A percentile compares a stretch with the other conserved stretches of the same genome.
Evolutionary conservation across 2,797 vertebrate species (phyloP).

Genomic region (Thalassophryne amazonica): DNA sequence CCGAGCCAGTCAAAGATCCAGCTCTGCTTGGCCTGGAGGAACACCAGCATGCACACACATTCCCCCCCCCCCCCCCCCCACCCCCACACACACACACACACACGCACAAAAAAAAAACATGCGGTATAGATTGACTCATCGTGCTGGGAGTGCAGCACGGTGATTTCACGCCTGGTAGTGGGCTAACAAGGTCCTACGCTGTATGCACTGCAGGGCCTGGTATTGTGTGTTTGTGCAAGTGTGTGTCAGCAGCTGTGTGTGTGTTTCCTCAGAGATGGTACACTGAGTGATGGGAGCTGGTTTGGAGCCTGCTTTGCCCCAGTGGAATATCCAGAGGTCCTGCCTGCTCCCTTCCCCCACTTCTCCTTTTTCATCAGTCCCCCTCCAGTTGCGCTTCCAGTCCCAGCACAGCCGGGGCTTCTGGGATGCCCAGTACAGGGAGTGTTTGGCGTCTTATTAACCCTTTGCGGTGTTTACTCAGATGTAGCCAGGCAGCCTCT

Average conservation of each 20-base stretch:
- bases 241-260: conserved; percentile 67
- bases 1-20: conserved; percentile 53
- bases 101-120: conserved; percentile 59
- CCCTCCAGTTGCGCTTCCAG: not conserved
- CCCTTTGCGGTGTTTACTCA: conserved; percentile 42
- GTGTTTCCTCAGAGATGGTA: conserved; percentile 72
- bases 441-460: conserved; percentile 50
- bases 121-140: conserved; percentile 80
- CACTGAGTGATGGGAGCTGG: not conserved
- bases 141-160: conserved; percentile 72
- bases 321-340: conserved; percentile 24
- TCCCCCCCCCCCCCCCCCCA: conserved; percentile 6
- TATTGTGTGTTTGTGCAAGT: conserved; percentile 41
- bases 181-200: conserved; percentile 82
- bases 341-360: not conserved
- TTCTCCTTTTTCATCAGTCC: not conserved
- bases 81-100: conserved; percentile 31
- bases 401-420: conserved; percentile 13
- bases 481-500: conserved; percentile 12
- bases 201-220: conserved; percentile 79
- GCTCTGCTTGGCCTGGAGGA: conserved; percentile 60
- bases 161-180: conserved; percentile 87
- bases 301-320: conserved; percentile 30
- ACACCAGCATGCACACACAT: conserved; percentile 47
- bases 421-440: conserved; percentile 30